phyloP scores from a whole-genome alignment of 2,888 invertebrate species.

The Dicroscelio sp. region DNA sequence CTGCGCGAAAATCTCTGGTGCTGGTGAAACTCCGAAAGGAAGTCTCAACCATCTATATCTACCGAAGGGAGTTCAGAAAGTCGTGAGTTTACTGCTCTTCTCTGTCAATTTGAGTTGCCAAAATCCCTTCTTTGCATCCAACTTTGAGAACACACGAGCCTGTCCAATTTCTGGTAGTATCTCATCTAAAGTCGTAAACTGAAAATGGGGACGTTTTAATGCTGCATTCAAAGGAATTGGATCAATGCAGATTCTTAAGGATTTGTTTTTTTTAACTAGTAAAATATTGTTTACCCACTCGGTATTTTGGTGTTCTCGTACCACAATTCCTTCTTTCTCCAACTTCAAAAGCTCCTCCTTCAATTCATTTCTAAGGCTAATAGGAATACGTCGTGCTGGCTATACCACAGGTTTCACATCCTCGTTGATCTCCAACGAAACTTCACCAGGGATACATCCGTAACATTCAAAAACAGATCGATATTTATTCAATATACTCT shows the following conservation, averaged over 20 bases:
- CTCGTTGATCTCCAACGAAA: not conserved
- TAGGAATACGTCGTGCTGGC: not conserved
- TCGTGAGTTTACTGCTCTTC: constrained; percentile 79
- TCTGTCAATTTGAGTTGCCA: constrained; percentile 82
- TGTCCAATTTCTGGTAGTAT: constrained; percentile 17
- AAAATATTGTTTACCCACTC: constrained; percentile 37
- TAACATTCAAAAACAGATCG: not conserved
- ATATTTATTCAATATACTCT: not conserved
- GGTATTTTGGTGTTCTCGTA: not conserved
- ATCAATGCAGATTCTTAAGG: constrained; percentile 28
- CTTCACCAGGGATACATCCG: constrained; percentile 4
- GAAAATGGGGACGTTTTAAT: constrained; percentile 15
- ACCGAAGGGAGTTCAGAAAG: constrained; percentile 59
- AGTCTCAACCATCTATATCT: constrained; percentile 31
- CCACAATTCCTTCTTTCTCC: constrained; percentile 23
- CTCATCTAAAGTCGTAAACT: constrained; percentile 34
- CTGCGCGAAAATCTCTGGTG: constrained; percentile 45
- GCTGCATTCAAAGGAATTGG: constrained; percentile 17
- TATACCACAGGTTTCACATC: constrained; percentile 12
- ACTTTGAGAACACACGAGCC: constrained; percentile 30
- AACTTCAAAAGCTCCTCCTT: constrained; percentile 19
- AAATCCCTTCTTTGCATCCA: constrained; percentile 83
- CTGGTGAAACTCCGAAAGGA: constrained; percentile 40
- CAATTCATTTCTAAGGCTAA: constrained; percentile 16
- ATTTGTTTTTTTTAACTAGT: constrained; percentile 18